phyloP scores from a whole-genome alignment of 1,140 invertebrate genomes.

The Brachionus rotundiformis region DNA sequence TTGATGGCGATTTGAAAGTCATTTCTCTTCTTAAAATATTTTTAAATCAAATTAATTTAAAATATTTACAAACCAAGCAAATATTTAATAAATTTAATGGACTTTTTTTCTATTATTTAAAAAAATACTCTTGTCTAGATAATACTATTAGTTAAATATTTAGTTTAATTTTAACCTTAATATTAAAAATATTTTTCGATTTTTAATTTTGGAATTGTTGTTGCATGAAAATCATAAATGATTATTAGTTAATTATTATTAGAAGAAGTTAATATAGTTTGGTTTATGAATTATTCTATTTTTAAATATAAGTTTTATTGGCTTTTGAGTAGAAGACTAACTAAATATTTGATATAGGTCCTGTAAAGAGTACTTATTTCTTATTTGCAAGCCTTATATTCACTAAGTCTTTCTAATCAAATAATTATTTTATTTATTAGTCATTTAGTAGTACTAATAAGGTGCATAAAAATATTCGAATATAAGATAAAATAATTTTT shows the following conservation, averaged over 20 bases:
- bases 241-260: neutral
- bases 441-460: neutral
- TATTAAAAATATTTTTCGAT: neutral
- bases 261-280: too few species aligned
- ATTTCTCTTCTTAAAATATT: neutral
- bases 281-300: too few species aligned
- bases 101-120: slow-evolving; percentile 24
- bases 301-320: too few species aligned
- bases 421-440: neutral
- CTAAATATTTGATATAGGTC: neutral
- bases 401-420: neutral
- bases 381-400: neutral
- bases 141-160: slow-evolving; percentile 1
- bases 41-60: neutral
- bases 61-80: slow-evolving; percentile 18
- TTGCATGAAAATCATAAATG: neutral
- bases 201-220: neutral
- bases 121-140: neutral
- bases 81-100: slow-evolving; percentile 32
- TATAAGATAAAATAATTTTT: neutral
- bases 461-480: neutral
- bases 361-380: neutral
- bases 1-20: too few species aligned
- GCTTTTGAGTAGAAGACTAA: neutral
- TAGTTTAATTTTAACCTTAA: neutral